phyloP scores from a whole-genome alignment of 2,797 vertebrate species.

The Schizopygopsis pylzovi region DNA sequence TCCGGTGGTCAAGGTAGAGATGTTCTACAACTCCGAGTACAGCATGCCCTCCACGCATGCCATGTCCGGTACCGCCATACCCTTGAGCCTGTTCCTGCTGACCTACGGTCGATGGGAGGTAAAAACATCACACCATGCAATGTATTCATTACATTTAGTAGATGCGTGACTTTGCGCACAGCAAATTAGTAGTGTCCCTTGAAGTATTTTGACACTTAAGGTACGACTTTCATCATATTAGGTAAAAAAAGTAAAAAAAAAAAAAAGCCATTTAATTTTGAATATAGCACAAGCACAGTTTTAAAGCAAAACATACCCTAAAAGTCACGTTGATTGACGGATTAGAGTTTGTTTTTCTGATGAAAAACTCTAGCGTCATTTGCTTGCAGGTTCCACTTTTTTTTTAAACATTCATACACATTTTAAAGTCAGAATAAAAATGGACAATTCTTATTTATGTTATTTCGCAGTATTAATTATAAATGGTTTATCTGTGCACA shows the following conservation, averaged over 20 bases:
- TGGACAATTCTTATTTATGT: neutral
- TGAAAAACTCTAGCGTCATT: neutral
- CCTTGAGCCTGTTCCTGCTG: slow-evolving; percentile 87
- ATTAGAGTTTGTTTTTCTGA: neutral
- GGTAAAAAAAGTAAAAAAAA: no score
- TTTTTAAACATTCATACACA: neutral
- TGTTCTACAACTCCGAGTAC: slow-evolving; percentile 98
- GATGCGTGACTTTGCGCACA: neutral
- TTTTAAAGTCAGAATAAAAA: neutral
- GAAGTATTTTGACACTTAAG: neutral
- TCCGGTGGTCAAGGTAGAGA: slow-evolving; percentile 93
- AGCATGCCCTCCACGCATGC: slow-evolving; percentile 99
- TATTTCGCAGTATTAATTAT: neutral
- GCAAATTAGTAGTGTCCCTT: neutral
- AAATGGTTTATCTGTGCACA: neutral
- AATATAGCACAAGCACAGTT: neutral
- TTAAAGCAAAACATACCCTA: neutral
- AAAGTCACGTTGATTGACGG: neutral
- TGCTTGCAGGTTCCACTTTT: neutral
- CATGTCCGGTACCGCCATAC: slow-evolving; percentile 97
- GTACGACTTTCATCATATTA: neutral
- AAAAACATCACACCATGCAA: slow-evolving; percentile 49
- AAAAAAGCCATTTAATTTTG: neutral
- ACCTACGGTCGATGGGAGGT: slow-evolving; percentile 94
- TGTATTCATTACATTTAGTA: neutral